Evolutionary conservation across 2,888 invertebrate species (phyloP).

Genomic region (Chrysina gloriosa): DNA sequence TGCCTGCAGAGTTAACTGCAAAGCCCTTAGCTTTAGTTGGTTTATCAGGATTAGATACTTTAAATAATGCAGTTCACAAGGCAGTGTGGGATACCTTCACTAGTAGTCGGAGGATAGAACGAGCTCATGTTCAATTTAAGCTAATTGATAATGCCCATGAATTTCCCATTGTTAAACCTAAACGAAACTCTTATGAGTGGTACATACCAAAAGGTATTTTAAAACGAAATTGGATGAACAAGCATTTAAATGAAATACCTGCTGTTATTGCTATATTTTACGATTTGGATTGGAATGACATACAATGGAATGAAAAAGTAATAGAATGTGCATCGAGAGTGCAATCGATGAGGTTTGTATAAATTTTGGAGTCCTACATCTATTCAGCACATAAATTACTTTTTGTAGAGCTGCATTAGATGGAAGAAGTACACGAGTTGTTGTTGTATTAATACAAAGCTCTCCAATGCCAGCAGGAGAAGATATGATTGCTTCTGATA

Average conservation of each 20-base stretch:
- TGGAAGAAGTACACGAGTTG: constrained; percentile 80
- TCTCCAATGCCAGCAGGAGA: constrained; percentile 82
- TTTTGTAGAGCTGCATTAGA: constrained; percentile 74
- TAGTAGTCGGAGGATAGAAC: constrained; percentile 82
- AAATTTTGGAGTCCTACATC: not conserved
- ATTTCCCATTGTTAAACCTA: constrained; percentile 88
- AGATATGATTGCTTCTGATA: constrained; percentile 87
- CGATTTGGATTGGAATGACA: constrained; percentile 97
- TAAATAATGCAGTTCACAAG: constrained; percentile 88
- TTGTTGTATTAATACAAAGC: constrained; percentile 91
- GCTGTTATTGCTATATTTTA: constrained; percentile 95
- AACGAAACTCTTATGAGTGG: constrained; percentile 93
- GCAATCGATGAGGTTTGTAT: constrained; percentile 75
- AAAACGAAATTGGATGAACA: constrained; percentile 94
- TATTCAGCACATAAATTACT: not conserved
- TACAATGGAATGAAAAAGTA: constrained; percentile 93
- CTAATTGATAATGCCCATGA: constrained; percentile 84
- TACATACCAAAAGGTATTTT: constrained; percentile 94
- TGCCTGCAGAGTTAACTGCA: constrained; percentile 86
- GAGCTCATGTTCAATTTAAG: constrained; percentile 86
- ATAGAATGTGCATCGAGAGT: constrained; percentile 93
- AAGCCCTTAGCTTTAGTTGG: constrained; percentile 89
- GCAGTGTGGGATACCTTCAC: constrained; percentile 94
- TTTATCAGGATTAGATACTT: constrained; percentile 87
- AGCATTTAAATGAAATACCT: constrained; percentile 90